These are phyloP conservation scores for Gymnoscopelus braueri DNA, from an alignment of 2,797 vertebrate genomes.

Conservation along the genomic window DNA sequence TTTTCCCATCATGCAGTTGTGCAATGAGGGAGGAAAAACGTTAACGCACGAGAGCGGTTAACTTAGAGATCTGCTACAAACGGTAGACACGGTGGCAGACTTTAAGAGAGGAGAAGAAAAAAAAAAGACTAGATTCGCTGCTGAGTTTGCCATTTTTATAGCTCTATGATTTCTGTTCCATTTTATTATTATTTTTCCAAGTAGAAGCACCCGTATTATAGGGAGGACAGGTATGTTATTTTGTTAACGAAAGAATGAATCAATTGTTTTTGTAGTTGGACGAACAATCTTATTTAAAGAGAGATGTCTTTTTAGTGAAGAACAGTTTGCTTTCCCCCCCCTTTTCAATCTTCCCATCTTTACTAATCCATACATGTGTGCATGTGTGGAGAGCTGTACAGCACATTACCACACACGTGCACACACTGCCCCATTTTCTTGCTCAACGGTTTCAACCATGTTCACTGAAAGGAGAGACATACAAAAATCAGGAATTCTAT, in stretches of 20 bases:
- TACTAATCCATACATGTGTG: conserved; percentile 56
- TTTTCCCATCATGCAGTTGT: conserved; percentile 59
- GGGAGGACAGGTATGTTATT: conserved; percentile 72
- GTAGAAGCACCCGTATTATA: conserved; percentile 79
- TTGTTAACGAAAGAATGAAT: conserved; percentile 66
- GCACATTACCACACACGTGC: conserved; percentile 19
- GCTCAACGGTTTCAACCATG: conserved; percentile 55
- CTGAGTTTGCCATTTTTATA: conserved; percentile 82
- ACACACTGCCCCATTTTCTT: conserved; percentile 4
- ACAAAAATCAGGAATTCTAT: conserved; percentile 50
- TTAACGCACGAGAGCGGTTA: conserved; percentile 52
- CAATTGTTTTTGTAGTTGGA: conserved; percentile 70
- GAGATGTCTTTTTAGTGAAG: conserved; percentile 62
- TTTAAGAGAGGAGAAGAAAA: conserved; percentile 20
- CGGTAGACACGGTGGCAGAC: conserved; percentile 43
- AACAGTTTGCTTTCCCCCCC: conserved; percentile 32
- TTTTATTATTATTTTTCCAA: conserved; percentile 50
- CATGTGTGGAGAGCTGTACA: conserved; percentile 33
- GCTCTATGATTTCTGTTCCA: conserved; percentile 78
- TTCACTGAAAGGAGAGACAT: conserved; percentile 32
- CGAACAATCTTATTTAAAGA: conserved; percentile 65
- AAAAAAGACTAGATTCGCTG: conserved; percentile 68
- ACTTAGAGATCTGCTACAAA: conserved; percentile 53
- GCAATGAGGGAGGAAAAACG: conserved; percentile 48
- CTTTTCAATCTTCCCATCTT: conserved; percentile 52